Conservation (phyloP, 2,797 vertebrate genomes). For the Mycteria americana region DNA sequence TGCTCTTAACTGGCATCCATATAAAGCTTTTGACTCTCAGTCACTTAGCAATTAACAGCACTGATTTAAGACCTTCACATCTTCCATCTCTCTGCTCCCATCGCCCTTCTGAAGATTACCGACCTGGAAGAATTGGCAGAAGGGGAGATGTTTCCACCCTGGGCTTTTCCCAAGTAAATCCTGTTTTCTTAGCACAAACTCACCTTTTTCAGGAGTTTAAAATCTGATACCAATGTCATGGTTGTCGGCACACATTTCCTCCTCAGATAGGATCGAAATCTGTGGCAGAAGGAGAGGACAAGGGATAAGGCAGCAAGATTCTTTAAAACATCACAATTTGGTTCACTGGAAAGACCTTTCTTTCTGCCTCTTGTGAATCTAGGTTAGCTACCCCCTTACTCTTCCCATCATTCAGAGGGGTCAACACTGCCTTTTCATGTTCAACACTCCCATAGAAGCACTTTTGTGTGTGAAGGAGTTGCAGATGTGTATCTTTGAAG, state of each 20-base stretch:
- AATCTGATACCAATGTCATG: neutral
- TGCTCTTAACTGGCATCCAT: neutral
- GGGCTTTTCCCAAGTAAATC: neutral
- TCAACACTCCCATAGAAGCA: neutral
- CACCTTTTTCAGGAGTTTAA: neutral
- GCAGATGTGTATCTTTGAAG: conserved; percentile 21
- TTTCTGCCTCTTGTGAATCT: neutral
- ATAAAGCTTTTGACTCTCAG: neutral
- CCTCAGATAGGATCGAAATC: neutral
- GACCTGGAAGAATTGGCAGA: neutral
- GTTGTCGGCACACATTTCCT: neutral
- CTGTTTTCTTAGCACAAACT: neutral
- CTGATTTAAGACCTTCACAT: neutral
- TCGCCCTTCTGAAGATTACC: neutral
- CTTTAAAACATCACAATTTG: neutral
- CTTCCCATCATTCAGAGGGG: neutral
- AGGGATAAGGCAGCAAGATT: neutral
- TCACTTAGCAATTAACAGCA: neutral
- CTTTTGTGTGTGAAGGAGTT: neutral
- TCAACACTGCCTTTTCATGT: neutral
- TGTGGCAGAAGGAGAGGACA: neutral
- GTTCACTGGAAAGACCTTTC: neutral
- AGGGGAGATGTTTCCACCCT: neutral
- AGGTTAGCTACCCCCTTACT: neutral
- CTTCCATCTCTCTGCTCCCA: neutral